Evolutionary conservation across 2,113 vertebrate species (phyloP).

Genomic region (Girardinichthys multiradiatus): DNA sequence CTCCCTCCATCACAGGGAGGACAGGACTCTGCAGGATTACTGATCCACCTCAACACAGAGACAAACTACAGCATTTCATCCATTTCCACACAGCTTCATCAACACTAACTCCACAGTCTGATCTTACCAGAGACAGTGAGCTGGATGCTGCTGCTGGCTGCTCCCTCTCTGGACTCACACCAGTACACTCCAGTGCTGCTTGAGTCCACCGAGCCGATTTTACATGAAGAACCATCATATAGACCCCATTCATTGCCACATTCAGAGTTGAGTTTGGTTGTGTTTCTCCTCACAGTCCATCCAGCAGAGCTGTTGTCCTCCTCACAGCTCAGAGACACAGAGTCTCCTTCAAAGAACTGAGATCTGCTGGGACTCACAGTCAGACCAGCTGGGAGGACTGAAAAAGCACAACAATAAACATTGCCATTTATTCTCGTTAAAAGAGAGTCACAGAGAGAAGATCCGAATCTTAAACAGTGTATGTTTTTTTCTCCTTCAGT

Average conservation of each 20-base stretch:
- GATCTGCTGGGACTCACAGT: conserved; percentile 3
- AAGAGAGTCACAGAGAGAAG: no score
- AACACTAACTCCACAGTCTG: not conserved
- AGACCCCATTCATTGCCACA: not conserved
- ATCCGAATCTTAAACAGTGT: no score
- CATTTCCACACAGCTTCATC: not conserved
- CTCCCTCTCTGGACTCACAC: not conserved
- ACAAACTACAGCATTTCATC: no score
- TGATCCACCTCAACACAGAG: no score
- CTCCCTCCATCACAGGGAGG: conserved; percentile 29
- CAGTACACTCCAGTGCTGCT: not conserved
- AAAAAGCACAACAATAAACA: no score
- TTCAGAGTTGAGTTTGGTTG: not conserved
- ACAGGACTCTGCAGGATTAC: no score
- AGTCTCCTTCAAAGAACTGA: not conserved
- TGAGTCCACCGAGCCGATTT: not conserved
- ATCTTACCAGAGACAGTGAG: not conserved
- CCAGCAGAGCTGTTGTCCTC: not conserved
- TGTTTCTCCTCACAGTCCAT: conserved; percentile 2
- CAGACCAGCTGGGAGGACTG: not conserved
- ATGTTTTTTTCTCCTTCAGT: no score
- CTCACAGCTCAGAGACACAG: not conserved
- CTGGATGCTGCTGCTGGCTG: not conserved
- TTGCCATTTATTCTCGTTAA: no score
- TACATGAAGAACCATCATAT: not conserved